Evolutionary conservation across 2,888 invertebrate genomes (phyloP), one percentile per base, ranked within the genome.

Genomic region (Mythimna vitellina): DNA sequence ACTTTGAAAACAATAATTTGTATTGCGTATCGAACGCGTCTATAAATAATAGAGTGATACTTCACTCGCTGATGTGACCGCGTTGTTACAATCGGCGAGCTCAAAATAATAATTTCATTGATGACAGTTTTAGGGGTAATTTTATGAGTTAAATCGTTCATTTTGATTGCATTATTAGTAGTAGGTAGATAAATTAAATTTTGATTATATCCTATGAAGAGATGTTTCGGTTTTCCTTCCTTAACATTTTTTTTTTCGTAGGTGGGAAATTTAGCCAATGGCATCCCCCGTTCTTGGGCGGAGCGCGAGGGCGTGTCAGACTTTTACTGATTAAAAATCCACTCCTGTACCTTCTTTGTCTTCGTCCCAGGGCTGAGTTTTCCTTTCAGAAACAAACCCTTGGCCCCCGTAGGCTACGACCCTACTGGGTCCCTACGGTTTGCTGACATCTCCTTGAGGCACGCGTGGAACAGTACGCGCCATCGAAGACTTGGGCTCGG

Each of bases 1-100:
- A 96, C 96, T 96, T 96, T 96, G 96, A 96, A 96, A 96, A 96
- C 96, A 96, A 96, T 96, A 96, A 96, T 96, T 96, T 96, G 96
- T 96, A 96, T 96, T 96, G 95, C 96, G 96, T 96, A 96, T 96
- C 96, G 96, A 96, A 96, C 95, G 95, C 93, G 93, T 93, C 93
- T 89, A 96, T 96, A 95, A 96, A 96, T 96, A 96, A 96, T 96
- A 95, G 93, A 96, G 96, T 96, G 96, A 95, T 95, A 95, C 94
- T 93, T 92, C 91, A 92, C 89, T 91, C 90, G 82, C 90, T 87
- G 90, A 89, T 89, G 90, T 89, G 88, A 89, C 90, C 88, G 86
- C 86, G 86, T 86, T 82, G 84, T 86, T 88, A 87, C 89, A 88
- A 89, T 86, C 56, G 87, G 86, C 89, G 86, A 87, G 86, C 88